A percentile compares a stretch with the other conserved stretches of the same genome.
Evolutionary conservation across 2,113 vertebrate species (phyloP).

Genomic region (Aptenodytes patagonicus): DNA sequence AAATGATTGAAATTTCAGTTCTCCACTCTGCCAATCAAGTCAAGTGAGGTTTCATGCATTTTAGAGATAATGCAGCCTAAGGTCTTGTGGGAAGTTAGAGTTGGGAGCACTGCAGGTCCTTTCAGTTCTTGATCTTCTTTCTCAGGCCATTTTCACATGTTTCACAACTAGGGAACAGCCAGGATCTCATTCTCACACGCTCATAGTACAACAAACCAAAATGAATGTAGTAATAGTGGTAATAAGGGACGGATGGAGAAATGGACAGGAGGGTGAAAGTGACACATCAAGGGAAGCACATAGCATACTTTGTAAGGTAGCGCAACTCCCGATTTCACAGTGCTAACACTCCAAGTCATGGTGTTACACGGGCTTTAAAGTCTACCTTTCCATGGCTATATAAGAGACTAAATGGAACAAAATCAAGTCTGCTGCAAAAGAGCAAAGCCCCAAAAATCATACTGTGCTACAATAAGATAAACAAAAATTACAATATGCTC

Average conservation of each 20-base stretch:
- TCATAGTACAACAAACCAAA: not conserved
- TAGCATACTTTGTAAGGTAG: not conserved
- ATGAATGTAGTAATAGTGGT: not conserved
- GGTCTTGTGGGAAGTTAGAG: not conserved
- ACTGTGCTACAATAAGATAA: not conserved
- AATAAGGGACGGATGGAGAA: not conserved
- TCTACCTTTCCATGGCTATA: not conserved
- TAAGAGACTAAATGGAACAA: not conserved
- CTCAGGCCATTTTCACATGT: not conserved
- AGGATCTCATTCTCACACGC: not conserved
- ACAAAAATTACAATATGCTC: not conserved
- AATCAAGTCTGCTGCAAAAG: not conserved
- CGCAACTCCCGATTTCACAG: not conserved
- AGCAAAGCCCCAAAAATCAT: not conserved
- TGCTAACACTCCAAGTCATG: not conserved
- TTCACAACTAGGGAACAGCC: not conserved
- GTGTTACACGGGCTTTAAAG: not conserved
- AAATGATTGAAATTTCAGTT: not conserved
- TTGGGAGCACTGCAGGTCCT: not conserved
- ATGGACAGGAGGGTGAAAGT: not conserved
- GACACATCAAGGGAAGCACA: not conserved
- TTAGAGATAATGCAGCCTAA: not conserved
- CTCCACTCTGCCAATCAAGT: not conserved
- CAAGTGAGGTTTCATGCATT: not conserved
- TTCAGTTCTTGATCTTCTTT: not conserved